Conservation (phyloP, 2,113 vertebrate genomes). For the Gopherus evgoodei region DNA sequence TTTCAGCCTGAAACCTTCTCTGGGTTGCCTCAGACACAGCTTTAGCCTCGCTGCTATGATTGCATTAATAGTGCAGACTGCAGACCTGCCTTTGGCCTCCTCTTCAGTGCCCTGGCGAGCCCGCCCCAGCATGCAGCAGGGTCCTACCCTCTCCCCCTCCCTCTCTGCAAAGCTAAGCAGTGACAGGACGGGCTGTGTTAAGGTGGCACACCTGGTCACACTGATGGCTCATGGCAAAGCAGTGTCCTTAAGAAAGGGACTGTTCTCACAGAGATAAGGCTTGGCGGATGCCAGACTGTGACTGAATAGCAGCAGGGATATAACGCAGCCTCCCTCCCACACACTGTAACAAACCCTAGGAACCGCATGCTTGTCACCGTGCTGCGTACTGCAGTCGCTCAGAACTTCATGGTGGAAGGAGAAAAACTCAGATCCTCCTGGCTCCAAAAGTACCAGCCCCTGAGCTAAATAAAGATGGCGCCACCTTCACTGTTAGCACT, state of each 20-base stretch:
- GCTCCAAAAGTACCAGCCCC: neutral
- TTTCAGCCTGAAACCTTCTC: neutral
- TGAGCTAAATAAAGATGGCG: neutral
- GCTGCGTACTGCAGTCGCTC: neutral
- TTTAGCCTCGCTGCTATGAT: neutral
- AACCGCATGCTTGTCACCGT: neutral
- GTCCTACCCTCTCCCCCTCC: neutral
- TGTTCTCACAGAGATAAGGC: neutral
- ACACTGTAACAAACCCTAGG: neutral
- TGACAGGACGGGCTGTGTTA: no score
- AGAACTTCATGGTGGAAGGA: neutral
- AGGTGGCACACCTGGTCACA: no score
- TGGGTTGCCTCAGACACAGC: neutral
- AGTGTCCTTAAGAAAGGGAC: neutral
- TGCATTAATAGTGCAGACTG: neutral
- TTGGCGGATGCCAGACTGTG: neutral
- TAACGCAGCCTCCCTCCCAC: accelerated
- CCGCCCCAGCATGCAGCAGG: neutral
- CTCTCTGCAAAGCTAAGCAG: neutral
- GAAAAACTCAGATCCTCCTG: neutral
- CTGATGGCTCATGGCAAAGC: neutral
- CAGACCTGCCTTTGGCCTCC: neutral
- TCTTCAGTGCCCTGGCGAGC: neutral
- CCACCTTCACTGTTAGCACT: neutral
- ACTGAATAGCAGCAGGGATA: neutral